phyloP scores from a whole-genome alignment of 2,113 vertebrate genomes.

The Antennarius striatus region DNA sequence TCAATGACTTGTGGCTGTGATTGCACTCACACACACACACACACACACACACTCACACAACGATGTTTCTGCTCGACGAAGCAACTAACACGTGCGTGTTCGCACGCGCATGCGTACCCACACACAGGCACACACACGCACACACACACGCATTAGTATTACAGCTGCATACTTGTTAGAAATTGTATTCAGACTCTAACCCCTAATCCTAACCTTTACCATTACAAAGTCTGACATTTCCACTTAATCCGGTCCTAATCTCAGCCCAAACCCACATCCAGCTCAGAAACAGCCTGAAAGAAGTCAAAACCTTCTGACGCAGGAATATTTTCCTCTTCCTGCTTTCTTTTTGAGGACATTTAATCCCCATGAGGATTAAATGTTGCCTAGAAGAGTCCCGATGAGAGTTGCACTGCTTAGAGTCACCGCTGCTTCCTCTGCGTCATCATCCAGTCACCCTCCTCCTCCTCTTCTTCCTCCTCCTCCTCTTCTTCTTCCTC shows the following conservation, averaged over 20 bases:
- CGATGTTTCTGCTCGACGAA: conserved; percentile 38
- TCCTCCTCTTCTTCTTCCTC: no score
- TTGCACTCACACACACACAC: conserved; percentile 13
- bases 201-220: conserved; percentile 46
- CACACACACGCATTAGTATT: conserved; percentile 39
- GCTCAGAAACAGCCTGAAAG: conserved; percentile 26
- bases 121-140: conserved; percentile 14
- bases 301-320: conserved; percentile 29
- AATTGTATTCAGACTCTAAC: conserved; percentile 38
- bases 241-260: conserved; percentile 56
- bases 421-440: conserved; percentile 9
- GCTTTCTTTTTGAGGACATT: conserved; percentile 44
- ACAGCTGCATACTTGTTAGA: conserved; percentile 31
- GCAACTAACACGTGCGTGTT: conserved; percentile 27
- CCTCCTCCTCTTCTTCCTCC: conserved; percentile 1
- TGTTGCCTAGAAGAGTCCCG: conserved; percentile 34
- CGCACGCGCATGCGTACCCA: neutral
- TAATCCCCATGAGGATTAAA: conserved; percentile 61
- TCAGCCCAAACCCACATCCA: conserved; percentile 28
- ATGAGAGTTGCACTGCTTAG: conserved; percentile 14
- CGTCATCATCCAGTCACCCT: conserved; percentile 1
- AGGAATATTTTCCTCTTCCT: conserved; percentile 32
- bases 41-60: neutral
- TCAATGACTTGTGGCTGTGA: conserved; percentile 63
- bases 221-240: conserved; percentile 53